Conservation (phyloP, 2,113 vertebrate genomes). For the Pelobates fuscus region DNA sequence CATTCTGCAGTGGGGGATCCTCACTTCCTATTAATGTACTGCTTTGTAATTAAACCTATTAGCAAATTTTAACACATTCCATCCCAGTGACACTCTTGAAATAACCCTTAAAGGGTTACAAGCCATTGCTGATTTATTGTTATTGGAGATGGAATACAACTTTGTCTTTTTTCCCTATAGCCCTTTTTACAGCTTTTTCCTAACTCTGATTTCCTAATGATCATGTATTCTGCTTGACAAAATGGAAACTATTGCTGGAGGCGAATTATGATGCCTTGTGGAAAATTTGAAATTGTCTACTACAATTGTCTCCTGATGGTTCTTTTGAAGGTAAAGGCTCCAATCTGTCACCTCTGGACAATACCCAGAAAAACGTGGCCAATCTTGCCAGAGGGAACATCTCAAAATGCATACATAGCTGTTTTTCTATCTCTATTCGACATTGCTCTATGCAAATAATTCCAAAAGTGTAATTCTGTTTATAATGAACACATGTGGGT, state of each 20-base stretch:
- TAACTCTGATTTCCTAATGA: not conserved
- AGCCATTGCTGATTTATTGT: too few relatives aligned
- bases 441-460: conserved; percentile 21
- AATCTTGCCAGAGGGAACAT: conserved; percentile 35
- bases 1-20: too few relatives aligned
- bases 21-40: too few relatives aligned
- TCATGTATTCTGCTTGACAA: conserved; percentile 11
- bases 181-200: too few relatives aligned
- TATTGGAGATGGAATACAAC: too few relatives aligned
- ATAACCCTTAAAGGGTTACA: too few relatives aligned
- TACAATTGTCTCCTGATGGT: conserved; percentile 24
- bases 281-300: conserved; percentile 13
- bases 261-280: conserved; percentile 30
- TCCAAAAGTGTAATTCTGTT: conserved; percentile 13
- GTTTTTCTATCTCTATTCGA: not conserved
- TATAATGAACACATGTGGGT: conserved; percentile 25
- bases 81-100: too few relatives aligned
- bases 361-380: conserved; percentile 10
- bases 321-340: conserved; percentile 42
- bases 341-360: conserved; percentile 48
- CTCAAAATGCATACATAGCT: conserved; percentile 32
- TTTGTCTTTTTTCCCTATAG: too few relatives aligned
- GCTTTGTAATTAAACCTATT: too few relatives aligned
- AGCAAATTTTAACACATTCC: too few relatives aligned
- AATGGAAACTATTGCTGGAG: conserved; percentile 10